Base-by-base conservation (phyloP, 1,140 invertebrate genomes). In the Radopholus similis region DNA sequence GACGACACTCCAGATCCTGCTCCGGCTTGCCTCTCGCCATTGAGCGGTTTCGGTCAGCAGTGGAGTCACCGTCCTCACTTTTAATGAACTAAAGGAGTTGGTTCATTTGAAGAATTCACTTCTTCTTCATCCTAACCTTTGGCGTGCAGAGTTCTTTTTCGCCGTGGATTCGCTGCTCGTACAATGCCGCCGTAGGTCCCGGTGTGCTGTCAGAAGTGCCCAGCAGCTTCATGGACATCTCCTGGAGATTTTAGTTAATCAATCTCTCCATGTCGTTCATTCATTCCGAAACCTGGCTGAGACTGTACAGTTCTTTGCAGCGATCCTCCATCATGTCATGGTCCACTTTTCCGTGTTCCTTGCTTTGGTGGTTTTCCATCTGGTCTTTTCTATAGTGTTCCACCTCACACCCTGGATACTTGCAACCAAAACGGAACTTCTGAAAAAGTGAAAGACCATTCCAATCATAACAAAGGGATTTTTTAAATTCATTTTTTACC, bases 361-460 rank as follows among this genome's bases (percentile, higher is more conserved):
- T 81, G 57, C 72, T 72, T 42, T 78, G 74, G 57, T 81, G 78
- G 40, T 81, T 81, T 60, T 80, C 75, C 78, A 77, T 81, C 57
- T 81, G 78, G 63, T 81, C 78, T 56, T 81, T 81, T 15, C 78
- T 68, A 65, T 81, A 81, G 38, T 81, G 81, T 59, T 81, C 80
- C 18, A 81, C 66, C 26, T 66, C 57, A 32, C 78, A 81, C 15
- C 60, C 66, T 2, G 55, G 35, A 54, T 78, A 78, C 30, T 76
- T 75, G 66, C 78, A 81, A 13, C 75, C 70, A 64, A 81, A 81
- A 34, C 78, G 78, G 54, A 70, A 81, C 1, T 68, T 81, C 55
- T 81, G 59, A 9, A n/a, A n/a, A n/a, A n/a, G n/a, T n/a, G n/a
- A n/a, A n/a, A n/a, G n/a, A n/a, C n/a, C n/a, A n/a, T n/a, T n/a